Evolutionary conservation across 2,797 vertebrate species (phyloP).

Genomic region (Scyliorhinus canicula): DNA sequence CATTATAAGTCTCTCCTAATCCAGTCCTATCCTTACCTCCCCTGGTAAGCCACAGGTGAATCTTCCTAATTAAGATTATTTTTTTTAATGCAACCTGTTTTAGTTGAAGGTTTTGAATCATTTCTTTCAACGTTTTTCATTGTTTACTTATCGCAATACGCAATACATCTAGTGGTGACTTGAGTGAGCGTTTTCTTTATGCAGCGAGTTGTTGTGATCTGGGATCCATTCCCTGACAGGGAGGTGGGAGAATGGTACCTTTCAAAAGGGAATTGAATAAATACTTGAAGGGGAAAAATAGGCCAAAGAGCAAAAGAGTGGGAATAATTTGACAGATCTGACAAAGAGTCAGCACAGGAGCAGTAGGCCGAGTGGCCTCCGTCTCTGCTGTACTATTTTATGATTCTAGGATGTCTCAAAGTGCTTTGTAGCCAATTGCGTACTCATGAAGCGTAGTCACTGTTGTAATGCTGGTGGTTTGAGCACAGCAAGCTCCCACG

Average conservation of each 20-base stretch:
- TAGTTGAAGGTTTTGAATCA: background rate
- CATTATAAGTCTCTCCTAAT: background rate
- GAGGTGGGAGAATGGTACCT: background rate
- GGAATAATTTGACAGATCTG: background rate
- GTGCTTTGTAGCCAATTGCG: background rate
- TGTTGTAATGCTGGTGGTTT: background rate
- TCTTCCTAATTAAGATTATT: background rate
- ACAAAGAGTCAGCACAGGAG: background rate
- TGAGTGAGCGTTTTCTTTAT: background rate
- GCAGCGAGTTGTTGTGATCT: background rate
- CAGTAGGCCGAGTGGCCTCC: background rate
- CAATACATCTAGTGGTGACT: background rate
- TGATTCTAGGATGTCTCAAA: no score
- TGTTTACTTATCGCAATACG: no score
- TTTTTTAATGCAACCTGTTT: no score
- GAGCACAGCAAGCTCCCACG: background rate
- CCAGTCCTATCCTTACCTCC: background rate
- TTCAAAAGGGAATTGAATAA: background rate
- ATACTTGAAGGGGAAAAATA: background rate
- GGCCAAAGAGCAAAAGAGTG: background rate
- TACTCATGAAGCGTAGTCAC: background rate
- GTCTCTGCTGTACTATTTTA: background rate
- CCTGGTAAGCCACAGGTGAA: background rate
- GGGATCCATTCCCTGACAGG: background rate
- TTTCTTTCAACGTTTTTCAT: background rate